Base-by-base conservation (phyloP, 92 coral and sea anemone species). In the Galaxea fascicularis region DNA sequence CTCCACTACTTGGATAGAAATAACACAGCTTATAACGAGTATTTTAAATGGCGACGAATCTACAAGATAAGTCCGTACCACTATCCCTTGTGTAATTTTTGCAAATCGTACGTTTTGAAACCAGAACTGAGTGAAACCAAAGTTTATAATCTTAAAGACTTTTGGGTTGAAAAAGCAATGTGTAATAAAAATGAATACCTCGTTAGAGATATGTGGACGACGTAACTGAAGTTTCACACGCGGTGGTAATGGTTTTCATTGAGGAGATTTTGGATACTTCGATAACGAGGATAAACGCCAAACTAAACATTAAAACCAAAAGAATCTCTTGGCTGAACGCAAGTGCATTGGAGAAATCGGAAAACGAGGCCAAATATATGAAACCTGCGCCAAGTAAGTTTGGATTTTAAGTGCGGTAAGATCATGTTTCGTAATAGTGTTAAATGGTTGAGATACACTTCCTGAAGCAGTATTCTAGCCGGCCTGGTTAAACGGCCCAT, bases 11-110 rank as follows among this genome's bases (percentile, higher is more conserved):
- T 95, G 60, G 80, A 95, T 52, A 51, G 54, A 59, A 95, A 95
- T 63, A 91, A 87, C 28, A 93, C 89, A 65, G 96, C 96, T 12
- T 95, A 93, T 72, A 93, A 91, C 64, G 90, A 95, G 84, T 95
- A 93, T 73, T 95, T 95, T 18, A 76, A 73, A 0, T 95, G 98
- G 98, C 91, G 88, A 53, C 57, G 52, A 31, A 54, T 66, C 16
- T 95, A 73, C 62, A 87, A 89, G 80, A 20, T 0, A 7, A 69
- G 74, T 39, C 74, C 74, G 41, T 69, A 69, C 26, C 74, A 69
- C 74, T 69, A 69, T 51, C 74, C 74, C 0, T 7, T 69, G 24
- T 69, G 74, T 69, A 69, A 69, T 20, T 39, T 69, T 69, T 69
- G 74, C 8, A 35, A 20, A 69, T 69, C 74, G 52, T 44, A 35